Conservation (phyloP, 2,113 vertebrate genomes). For the Budorcas taxicolor region DNA sequence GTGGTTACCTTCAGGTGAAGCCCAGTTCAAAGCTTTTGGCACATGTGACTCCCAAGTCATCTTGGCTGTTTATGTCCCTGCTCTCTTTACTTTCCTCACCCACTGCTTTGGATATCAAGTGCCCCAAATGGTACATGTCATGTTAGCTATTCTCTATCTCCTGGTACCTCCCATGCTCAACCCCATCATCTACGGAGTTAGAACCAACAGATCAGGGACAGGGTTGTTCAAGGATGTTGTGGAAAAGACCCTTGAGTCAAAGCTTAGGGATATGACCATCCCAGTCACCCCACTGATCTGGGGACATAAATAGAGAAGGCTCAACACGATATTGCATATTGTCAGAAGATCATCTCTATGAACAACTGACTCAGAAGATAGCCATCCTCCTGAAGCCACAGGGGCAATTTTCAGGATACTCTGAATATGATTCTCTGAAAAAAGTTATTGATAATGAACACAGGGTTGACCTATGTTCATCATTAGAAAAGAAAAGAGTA, state of each 20-base stretch:
- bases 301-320: not conserved
- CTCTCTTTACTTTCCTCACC: slow-evolving; percentile 36
- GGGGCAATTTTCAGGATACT: not conserved
- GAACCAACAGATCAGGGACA: slow-evolving; percentile 44
- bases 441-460: not conserved
- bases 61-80: slow-evolving; percentile 46
- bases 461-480: not conserved
- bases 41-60: slow-evolving; percentile 65
- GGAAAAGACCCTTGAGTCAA: not conserved
- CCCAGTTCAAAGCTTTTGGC: slow-evolving; percentile 52
- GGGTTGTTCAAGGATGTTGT: not conserved
- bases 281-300: not conserved
- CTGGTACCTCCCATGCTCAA: slow-evolving; percentile 50
- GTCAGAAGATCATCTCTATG: not conserved
- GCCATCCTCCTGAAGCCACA: not conserved
- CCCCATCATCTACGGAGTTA: not conserved
- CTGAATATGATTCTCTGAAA: not conserved
- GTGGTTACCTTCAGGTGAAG: not conserved
- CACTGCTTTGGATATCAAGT: slow-evolving; percentile 53
- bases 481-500: not conserved
- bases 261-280: not conserved
- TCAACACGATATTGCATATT: not conserved
- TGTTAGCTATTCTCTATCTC: slow-evolving; percentile 63
- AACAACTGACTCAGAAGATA: not conserved
- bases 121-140: slow-evolving; percentile 4